A percentile compares a stretch with the other conserved stretches of the same genome.
Evolutionary conservation across 2,113 vertebrate genomes (phyloP).

Genomic region (Jacana jacana): DNA sequence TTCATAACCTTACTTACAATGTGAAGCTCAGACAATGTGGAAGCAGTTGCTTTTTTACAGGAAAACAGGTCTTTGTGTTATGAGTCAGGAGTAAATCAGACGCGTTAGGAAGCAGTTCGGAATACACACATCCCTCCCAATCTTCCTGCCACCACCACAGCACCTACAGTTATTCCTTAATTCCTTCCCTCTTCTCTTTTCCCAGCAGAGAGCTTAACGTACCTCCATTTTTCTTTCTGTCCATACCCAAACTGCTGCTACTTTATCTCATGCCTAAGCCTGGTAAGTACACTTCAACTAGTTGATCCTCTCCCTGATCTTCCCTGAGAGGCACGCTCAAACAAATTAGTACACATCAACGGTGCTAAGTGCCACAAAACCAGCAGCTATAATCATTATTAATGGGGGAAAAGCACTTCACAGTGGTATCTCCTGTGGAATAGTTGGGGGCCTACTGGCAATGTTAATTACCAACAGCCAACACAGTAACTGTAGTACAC

Average conservation of each 20-base stretch:
- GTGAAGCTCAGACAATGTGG: background rate
- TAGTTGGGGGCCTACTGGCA: background rate
- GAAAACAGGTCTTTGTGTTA: background rate
- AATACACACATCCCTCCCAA: background rate
- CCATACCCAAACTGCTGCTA: background rate
- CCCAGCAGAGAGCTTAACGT: background rate
- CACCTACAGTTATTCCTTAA: background rate
- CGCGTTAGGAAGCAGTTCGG: background rate
- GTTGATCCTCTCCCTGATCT: background rate
- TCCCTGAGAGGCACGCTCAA: background rate
- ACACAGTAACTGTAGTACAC: background rate
- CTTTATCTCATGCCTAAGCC: background rate
- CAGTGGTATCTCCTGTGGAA: background rate
- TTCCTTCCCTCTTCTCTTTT: background rate
- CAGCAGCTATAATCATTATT: background rate
- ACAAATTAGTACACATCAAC: background rate
- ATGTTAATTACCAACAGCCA: background rate
- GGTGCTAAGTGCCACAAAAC: background rate
- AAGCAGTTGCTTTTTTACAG: background rate
- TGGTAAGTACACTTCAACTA: background rate
- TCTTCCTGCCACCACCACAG: background rate
- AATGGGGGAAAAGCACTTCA: background rate
- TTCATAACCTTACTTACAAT: background rate
- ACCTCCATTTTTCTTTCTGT: background rate
- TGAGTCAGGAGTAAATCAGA: background rate